A percentile compares a stretch with the other conserved stretches of the same genome.
These are phyloP conservation scores for Rhinella marina DNA, from an alignment of 2,797 vertebrate species.

Conservation along the genomic window DNA sequence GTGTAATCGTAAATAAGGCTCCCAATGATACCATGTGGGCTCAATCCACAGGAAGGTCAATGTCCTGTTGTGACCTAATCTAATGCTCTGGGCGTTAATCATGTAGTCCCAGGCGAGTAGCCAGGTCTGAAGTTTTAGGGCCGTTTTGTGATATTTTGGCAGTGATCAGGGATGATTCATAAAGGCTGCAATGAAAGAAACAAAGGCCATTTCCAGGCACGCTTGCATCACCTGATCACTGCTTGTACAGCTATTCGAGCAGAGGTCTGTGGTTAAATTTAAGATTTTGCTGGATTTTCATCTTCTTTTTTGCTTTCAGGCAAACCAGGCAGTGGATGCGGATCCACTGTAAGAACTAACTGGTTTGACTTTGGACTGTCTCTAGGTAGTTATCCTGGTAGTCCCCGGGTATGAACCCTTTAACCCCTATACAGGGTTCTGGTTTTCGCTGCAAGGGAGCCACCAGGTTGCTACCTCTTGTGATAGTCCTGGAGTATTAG, in stretches of 20 bases:
- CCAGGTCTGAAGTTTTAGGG: not conserved
- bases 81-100: not conserved
- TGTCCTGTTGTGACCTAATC: not conserved
- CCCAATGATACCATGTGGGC: not conserved
- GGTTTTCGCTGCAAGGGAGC: too few species aligned
- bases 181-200: conserved; percentile 13
- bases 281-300: not conserved
- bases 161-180: conserved; percentile 24
- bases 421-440: too few species aligned
- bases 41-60: not conserved
- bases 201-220: conserved; percentile 18
- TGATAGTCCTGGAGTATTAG: too few species aligned
- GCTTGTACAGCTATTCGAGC: conserved; percentile 25
- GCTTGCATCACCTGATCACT: conserved; percentile 2
- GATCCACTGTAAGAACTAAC: too few species aligned
- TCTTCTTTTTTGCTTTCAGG: not conserved
- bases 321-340: too few species aligned
- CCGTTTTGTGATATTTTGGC: conserved; percentile 31
- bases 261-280: conserved; percentile 7
- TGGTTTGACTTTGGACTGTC: too few species aligned
- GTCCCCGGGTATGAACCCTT: too few species aligned
- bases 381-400: too few species aligned
- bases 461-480: too few species aligned
- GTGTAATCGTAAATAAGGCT: not conserved
- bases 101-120: not conserved